Base-by-base conservation (phyloP, 2,797 vertebrate genomes). In the Pygocentrus nattereri region DNA sequence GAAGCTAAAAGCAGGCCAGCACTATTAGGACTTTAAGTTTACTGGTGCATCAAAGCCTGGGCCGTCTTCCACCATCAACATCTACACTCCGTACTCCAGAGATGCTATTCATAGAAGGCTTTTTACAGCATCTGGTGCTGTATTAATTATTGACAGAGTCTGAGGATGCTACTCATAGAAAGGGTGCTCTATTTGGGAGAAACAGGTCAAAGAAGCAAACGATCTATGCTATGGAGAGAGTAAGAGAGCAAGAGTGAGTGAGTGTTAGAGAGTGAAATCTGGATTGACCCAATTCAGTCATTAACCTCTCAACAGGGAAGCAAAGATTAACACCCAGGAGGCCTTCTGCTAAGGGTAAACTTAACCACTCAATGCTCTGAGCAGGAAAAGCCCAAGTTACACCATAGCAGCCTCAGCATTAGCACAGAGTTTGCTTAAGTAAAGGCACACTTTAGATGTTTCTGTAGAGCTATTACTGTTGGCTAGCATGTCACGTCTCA, bases 81-180 rank as follows among this genome's bases (percentile, higher is more conserved):
- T 30, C 44, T 30, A 27, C 2, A 5, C n/a, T 1, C 68, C 15
- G 3, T 70, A 50, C 16, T 56, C 76, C 81, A 74, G 41, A 83
- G 76, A 70, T 19, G 38, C 50, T 25, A 50, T 44, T 19, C 69
- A 21, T 67, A 47, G 31, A 61, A 13, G 18, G n/a, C 54, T 61
- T 68, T 75, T 27, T 80, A 82, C 27, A 93, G 93, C 93, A 94
- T 94, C 93, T 94, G 94, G 86, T 88, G 89, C 84, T 87, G 81
- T 84, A 93, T 94, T 90, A 91, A 94, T 92, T 90, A 94, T 93
- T 93, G 86, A 94, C 88, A 84, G 84, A 78, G 85, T 89, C 90
- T 91, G 86, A 85, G 80, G 84, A 74, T 92, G 93, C 93, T 92
- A 93, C 87, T 74, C 87, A 82, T 84, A 83, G 87, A 89, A 85